Percentiles rank a stretch among this genome's conserved stretches.
phyloP scores from a whole-genome alignment of 1,140 invertebrate species.

The silkworm (Bombyx mori) region DNA sequence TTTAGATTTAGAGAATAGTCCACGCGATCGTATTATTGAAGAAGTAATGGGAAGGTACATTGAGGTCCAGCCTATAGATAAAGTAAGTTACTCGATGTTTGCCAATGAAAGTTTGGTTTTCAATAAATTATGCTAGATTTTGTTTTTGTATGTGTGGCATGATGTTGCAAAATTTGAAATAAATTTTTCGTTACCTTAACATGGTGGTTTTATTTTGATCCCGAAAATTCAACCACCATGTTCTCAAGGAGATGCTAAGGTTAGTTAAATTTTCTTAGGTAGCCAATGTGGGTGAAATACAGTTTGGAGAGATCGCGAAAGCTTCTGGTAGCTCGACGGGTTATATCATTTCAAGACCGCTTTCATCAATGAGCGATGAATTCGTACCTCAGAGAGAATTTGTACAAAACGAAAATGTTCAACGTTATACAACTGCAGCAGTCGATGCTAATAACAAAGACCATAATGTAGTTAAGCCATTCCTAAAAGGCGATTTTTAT shows the following conservation, averaged over 20 bases:
- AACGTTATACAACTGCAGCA: too few relatives aligned
- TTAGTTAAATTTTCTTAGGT: conserved; percentile 22
- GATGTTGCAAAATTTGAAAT: background rate
- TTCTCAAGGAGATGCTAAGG: conserved; percentile 4
- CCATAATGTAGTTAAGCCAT: too few relatives aligned
- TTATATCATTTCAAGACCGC: too few relatives aligned
- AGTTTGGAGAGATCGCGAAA: too few relatives aligned
- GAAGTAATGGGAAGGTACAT: conserved; percentile 49
- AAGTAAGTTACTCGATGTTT: conserved; percentile 42
- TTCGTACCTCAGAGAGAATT: too few relatives aligned
- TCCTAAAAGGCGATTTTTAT: too few relatives aligned
- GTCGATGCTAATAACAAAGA: too few relatives aligned
- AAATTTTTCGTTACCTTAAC: conserved; percentile 14
- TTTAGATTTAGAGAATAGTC: conserved; percentile 39
- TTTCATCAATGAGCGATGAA: too few relatives aligned
- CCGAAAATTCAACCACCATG: conserved; percentile 24
- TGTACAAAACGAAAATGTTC: too few relatives aligned
- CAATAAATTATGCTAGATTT: background rate
- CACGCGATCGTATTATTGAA: conserved; percentile 45
- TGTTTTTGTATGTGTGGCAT: background rate
- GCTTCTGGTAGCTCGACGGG: too few relatives aligned
- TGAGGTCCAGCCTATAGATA: conserved; percentile 37
- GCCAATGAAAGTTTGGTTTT: conserved; percentile 11
- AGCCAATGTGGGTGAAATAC: background rate
- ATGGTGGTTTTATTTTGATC: conserved; percentile 36